Evolutionary conservation across 2,113 vertebrate species (phyloP).

Genomic region (Xenopus tropicalis): DNA sequence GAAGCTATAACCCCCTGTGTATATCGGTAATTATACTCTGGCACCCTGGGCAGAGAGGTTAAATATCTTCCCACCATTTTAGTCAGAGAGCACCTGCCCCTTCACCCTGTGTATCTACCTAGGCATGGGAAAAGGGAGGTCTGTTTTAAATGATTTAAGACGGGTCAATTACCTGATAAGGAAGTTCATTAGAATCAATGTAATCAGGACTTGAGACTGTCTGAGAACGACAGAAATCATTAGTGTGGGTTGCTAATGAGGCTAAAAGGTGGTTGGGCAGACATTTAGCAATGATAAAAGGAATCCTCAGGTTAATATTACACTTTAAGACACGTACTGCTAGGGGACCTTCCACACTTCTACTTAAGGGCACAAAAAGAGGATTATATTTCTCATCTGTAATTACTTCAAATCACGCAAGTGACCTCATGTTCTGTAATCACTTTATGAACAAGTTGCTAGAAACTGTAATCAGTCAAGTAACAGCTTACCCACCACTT

Average conservation of each 20-base stretch:
- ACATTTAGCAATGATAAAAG: conserved; percentile 20
- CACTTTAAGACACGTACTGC: conserved; percentile 3
- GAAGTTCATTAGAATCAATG: conserved; percentile 41
- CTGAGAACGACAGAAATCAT: conserved; percentile 37
- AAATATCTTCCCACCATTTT: conserved; percentile 25
- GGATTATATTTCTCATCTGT: not conserved
- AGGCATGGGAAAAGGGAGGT: conserved; percentile 29
- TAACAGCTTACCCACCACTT: not conserved
- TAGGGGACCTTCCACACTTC: not conserved
- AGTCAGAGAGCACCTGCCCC: conserved; percentile 19
- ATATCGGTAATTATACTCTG: conserved; percentile 30
- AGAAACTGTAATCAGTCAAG: not conserved
- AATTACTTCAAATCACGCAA: not conserved
- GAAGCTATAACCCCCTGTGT: not conserved
- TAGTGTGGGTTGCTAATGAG: conserved; percentile 41
- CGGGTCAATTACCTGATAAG: conserved; percentile 42
- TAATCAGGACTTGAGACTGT: conserved; percentile 34
- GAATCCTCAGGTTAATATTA: conserved; percentile 24
- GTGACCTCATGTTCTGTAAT: not conserved
- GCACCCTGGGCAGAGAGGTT: conserved; percentile 21
- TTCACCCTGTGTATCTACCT: conserved; percentile 15
- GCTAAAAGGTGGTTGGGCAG: conserved; percentile 21
- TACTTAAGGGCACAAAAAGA: not conserved
- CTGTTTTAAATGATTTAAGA: conserved; percentile 33
- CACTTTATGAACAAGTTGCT: not conserved